Conservation (phyloP, 2,797 vertebrate genomes). For the Acanthurus tractus region DNA sequence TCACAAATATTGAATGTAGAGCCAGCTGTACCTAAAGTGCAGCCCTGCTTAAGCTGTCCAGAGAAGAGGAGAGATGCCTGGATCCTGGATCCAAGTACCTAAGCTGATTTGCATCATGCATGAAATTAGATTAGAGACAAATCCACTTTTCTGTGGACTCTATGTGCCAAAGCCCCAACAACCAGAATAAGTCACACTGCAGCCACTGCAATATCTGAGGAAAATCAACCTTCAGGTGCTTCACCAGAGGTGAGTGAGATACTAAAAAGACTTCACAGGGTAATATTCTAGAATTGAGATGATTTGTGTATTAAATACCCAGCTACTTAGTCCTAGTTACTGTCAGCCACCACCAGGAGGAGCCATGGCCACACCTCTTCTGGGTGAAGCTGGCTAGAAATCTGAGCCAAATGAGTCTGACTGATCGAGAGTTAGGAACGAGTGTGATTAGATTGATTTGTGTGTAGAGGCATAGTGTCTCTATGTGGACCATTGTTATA, state of each 20-base stretch:
- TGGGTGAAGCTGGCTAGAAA: conserved; percentile 24
- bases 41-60: conserved; percentile 53
- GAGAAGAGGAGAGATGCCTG: conserved; percentile 60
- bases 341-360: conserved; percentile 76
- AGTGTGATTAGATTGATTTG: neutral
- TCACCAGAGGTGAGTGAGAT: conserved; percentile 3
- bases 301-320: conserved; percentile 26
- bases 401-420: conserved; percentile 34
- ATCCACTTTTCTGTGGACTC: conserved; percentile 79
- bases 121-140: conserved; percentile 84
- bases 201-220: conserved; percentile 23
- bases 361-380: conserved; percentile 71
- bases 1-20: conserved; percentile 10
- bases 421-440: conserved; percentile 13
- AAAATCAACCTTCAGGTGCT: conserved; percentile 25
- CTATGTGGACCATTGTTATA: conserved; percentile 13
- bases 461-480: conserved; percentile 15
- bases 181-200: conserved; percentile 40
- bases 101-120: conserved; percentile 82
- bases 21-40: conserved; percentile 44
- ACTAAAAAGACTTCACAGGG: conserved; percentile 55
- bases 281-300: conserved; percentile 33
- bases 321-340: conserved; percentile 38
- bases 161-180: conserved; percentile 58
- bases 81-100: conserved; percentile 66